Evolutionary conservation across 2,113 vertebrate species (phyloP).

Genomic region (Chrysochloris asiatica): DNA sequence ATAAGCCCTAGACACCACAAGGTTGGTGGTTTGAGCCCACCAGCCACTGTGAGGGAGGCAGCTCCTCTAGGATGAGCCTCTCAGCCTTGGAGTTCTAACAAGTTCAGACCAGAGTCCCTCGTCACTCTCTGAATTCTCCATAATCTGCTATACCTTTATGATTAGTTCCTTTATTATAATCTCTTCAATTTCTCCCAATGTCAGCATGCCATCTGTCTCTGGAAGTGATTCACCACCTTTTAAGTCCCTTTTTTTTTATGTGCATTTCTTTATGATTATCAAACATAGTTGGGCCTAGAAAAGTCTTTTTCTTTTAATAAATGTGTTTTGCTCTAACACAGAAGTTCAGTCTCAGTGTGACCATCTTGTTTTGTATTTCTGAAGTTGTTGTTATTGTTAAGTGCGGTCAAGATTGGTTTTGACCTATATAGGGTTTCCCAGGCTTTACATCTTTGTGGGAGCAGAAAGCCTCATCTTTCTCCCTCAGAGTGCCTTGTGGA

Average conservation of each 20-base stretch:
- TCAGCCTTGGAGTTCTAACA: neutral
- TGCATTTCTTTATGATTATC: neutral
- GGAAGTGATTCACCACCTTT: neutral
- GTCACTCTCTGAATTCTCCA: neutral
- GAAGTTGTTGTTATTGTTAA: no score
- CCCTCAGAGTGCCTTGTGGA: no score
- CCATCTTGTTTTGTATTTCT: neutral
- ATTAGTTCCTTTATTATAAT: neutral
- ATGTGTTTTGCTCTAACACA: neutral
- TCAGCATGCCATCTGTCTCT: neutral
- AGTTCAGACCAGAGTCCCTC: neutral
- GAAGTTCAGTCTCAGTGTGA: neutral
- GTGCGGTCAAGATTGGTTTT: no score
- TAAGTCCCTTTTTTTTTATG: neutral
- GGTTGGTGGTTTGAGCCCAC: no score
- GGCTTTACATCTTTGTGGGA: no score
- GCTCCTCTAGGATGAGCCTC: no score
- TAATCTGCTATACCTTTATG: neutral
- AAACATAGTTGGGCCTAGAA: neutral
- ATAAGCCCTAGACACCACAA: no score
- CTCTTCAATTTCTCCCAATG: neutral
- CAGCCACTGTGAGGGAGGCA: no score
- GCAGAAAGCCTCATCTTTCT: no score
- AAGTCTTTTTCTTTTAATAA: neutral
- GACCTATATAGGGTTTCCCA: no score